A percentile compares a stretch with the other conserved stretches of the same genome.
Evolutionary conservation across 1,140 invertebrate species (phyloP).

Genomic region (Ptiloglossa arizonensis): DNA sequence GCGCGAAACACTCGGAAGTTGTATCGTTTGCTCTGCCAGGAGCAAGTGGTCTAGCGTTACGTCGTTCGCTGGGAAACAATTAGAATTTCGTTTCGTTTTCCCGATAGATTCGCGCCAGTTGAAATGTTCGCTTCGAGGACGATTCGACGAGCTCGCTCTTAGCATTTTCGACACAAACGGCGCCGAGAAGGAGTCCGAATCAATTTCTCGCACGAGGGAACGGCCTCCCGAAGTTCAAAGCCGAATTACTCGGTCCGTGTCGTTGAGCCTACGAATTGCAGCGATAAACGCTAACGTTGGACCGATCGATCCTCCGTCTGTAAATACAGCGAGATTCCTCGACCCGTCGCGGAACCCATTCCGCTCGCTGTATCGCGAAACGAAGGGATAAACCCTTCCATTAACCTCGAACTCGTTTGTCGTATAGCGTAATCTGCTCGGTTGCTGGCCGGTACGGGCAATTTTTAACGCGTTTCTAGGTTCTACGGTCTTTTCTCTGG

Average conservation of each 20-base stretch:
- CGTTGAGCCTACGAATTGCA: background rate
- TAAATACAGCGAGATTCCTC: background rate
- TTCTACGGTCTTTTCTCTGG: background rate
- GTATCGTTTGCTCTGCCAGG: background rate
- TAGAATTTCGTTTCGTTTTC: background rate
- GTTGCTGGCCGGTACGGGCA: constrained; percentile 11
- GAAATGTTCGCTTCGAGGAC: background rate
- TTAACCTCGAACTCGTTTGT: constrained; percentile 23
- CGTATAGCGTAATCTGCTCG: constrained; percentile 2
- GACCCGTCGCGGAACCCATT: constrained; percentile 8
- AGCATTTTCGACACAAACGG: no score
- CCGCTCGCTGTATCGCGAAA: constrained; percentile 13
- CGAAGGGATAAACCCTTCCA: constrained; percentile 18
- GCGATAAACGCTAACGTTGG: background rate
- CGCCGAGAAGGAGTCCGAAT: background rate
- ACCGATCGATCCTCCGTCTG: background rate
- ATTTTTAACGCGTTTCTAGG: constrained; percentile 47
- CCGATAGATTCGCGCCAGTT: background rate
- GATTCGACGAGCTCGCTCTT: background rate
- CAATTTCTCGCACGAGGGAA: background rate
- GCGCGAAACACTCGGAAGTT: constrained; percentile 3
- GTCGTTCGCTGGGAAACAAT: background rate
- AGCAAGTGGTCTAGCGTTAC: background rate
- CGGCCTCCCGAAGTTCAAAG: background rate
- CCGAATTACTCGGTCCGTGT: background rate